phyloP scores from a whole-genome alignment of 2,888 invertebrate genomes.

The Scelioninae gen. 2 region DNA sequence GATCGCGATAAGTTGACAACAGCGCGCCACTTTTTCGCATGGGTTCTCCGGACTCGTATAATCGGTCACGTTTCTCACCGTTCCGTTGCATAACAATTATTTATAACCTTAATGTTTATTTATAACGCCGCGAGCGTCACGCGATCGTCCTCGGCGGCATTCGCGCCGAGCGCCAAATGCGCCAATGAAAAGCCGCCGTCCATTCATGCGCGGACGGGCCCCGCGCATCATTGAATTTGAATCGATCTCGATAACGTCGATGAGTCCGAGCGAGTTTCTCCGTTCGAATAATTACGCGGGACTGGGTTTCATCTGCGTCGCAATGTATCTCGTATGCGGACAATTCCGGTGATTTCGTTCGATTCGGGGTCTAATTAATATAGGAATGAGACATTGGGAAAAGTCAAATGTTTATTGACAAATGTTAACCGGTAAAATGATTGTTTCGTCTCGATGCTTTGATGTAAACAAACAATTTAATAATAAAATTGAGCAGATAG shows the following conservation, averaged over 20 bases:
- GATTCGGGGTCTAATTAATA: no score
- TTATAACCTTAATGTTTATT: slow-evolving; percentile 53
- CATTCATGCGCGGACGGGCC: slow-evolving; percentile 43
- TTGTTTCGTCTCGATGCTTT: no score
- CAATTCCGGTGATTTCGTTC: no score
- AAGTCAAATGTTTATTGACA: no score
- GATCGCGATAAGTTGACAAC: slow-evolving; percentile 39
- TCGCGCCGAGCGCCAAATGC: slow-evolving; percentile 28
- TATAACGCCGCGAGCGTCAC: slow-evolving; percentile 49
- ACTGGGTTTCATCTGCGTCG: no score
- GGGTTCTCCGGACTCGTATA: slow-evolving; percentile 26
- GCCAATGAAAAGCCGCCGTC: slow-evolving; percentile 23
- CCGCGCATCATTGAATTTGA: slow-evolving; percentile 52
- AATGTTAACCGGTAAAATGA: no score
- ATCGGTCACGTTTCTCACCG: slow-evolving; percentile 47
- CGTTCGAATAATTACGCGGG: background rate
- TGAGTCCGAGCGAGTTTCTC: slow-evolving; percentile 9
- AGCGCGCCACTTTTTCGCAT: slow-evolving; percentile 32
- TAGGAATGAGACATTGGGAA: no score
- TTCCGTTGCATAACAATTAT: slow-evolving; percentile 51
- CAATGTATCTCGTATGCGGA: no score
- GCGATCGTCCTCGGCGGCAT: slow-evolving; percentile 35
- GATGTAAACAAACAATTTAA: no score
- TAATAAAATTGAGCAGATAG: no score
- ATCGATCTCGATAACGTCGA: slow-evolving; percentile 19